Evolutionary conservation across 2,797 vertebrate species (phyloP), one percentile per base, ranked within the genome.

Genomic region (Morelia viridis): DNA sequence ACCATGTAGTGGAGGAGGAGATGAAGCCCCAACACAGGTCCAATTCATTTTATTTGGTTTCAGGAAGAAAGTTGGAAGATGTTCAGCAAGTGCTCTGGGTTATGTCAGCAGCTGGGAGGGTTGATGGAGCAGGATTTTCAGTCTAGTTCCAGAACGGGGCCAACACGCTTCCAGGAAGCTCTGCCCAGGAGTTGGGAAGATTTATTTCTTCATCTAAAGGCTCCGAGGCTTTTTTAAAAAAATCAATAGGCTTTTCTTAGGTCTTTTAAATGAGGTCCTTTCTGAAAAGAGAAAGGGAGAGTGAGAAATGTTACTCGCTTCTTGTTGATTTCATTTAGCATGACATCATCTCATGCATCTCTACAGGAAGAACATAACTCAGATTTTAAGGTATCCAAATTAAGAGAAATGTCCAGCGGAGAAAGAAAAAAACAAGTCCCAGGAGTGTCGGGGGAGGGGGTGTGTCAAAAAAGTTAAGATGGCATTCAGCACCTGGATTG

Each of bases 111-210:
- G 95, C 96, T 96, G 95, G 65, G 93, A 90, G 94, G 96, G 95
- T 94, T 95, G 96, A 96, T 91, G 96, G 96, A 95, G 94, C 89
- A 89, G 92, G 96, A 91, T 94, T 95, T 96, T 96, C 94, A 93
- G 95, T 94, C 96, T 96, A 92, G 94, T 98, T 97, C 97, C 97
- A 97, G 97, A 97, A 97, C 97, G 95, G 64, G 95, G 92, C 95
- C 86, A 85, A 93, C 90, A 90, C 92, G 96, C 96, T 97, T 98
- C 97, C 97, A 97, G 97, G 97, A 98, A 98, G 96, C 96, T 46
- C 93, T 91, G 87, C 96, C n/a, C 85, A 91, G 94, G 94, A 94
- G 95, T 91, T 91, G 92, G 94, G 94, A 95, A 97, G 97, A 97
- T 97, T 97, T 97, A 97, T 97, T 96, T 97, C 95, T 94, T 95